Evolutionary conservation across 1,140 invertebrate genomes (phyloP).

Genomic region (Rhyacophila brunnea): DNA sequence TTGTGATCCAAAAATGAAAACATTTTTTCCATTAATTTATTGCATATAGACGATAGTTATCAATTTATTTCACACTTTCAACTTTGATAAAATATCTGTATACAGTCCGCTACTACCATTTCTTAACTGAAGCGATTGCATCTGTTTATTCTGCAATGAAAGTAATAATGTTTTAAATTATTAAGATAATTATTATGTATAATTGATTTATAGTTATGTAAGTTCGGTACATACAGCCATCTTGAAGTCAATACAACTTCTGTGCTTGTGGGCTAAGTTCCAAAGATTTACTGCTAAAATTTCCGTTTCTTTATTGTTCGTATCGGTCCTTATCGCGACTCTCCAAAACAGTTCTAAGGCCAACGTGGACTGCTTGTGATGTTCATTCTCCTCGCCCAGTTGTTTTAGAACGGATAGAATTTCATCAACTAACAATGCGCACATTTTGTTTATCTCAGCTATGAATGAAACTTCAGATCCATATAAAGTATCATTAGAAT

Average conservation of each 20-base stretch:
- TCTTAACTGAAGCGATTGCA: too few relatives aligned
- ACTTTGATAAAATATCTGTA: too few relatives aligned
- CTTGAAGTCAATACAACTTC: slow-evolving; percentile 40
- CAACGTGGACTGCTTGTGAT: slow-evolving; percentile 65
- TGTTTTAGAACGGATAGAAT: slow-evolving; percentile 71
- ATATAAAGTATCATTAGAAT: slow-evolving; percentile 93
- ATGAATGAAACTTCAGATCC: slow-evolving; percentile 86
- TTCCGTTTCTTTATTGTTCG: slow-evolving; percentile 59
- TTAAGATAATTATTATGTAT: background rate
- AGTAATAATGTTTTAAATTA: too few relatives aligned
- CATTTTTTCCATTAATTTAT: too few relatives aligned
- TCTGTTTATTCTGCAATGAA: too few relatives aligned
- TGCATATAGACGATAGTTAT: too few relatives aligned
- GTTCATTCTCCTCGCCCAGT: slow-evolving; percentile 59
- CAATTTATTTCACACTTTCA: too few relatives aligned
- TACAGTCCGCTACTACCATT: too few relatives aligned
- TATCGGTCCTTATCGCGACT: slow-evolving; percentile 68
- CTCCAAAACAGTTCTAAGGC: slow-evolving; percentile 73
- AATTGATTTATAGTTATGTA: too few relatives aligned
- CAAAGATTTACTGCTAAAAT: slow-evolving; percentile 75
- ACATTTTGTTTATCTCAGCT: slow-evolving; percentile 75
- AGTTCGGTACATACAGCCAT: slow-evolving; percentile 41
- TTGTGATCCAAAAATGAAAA: too few relatives aligned
- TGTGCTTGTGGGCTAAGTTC: slow-evolving; percentile 60
- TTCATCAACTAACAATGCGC: slow-evolving; percentile 74